A percentile compares a stretch with the other conserved stretches of the same genome.
Conservation (phyloP, 1,140 invertebrate species). For the Dufourea novaeangliae region DNA sequence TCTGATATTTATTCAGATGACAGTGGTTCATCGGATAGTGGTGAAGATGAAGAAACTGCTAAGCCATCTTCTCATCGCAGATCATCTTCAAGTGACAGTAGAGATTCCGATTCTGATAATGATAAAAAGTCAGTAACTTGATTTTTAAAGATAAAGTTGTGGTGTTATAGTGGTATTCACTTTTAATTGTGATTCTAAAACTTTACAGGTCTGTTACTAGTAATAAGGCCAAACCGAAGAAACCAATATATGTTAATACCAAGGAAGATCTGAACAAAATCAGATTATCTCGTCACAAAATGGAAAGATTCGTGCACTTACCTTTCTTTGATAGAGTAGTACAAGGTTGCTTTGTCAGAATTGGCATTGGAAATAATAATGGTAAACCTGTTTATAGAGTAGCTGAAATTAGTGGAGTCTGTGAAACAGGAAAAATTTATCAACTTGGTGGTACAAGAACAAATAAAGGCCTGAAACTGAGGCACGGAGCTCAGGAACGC, state of each 20-base stretch:
- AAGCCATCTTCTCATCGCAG: conserved; percentile 79
- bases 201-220: conserved; percentile 79
- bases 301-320: conserved; percentile 97
- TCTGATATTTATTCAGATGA: conserved; percentile 98
- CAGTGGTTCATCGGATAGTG: conserved; percentile 87
- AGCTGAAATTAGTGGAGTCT: conserved; percentile 96
- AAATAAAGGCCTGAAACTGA: conserved; percentile 91
- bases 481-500: conserved; percentile 94
- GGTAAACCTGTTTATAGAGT: conserved; percentile 95
- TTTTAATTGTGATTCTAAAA: neutral
- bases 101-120: conserved; percentile 82
- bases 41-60: conserved; percentile 84
- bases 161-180: neutral
- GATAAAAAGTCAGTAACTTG: conserved; percentile 80
- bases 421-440: conserved; percentile 98
- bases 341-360: conserved; percentile 96
- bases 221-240: conserved; percentile 80
- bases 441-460: conserved; percentile 94
- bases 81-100: conserved; percentile 82
- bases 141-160: conserved; percentile 17
- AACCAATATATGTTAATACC: conserved; percentile 85
- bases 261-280: conserved; percentile 94
- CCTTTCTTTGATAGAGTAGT: conserved; percentile 97
- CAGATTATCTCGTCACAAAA: conserved; percentile 93
- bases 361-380: conserved; percentile 97